Evolutionary conservation across 2,113 vertebrate species (phyloP), one percentile per base, ranked within the genome.

Genomic region (Tragelaphus strepsiceros): DNA sequence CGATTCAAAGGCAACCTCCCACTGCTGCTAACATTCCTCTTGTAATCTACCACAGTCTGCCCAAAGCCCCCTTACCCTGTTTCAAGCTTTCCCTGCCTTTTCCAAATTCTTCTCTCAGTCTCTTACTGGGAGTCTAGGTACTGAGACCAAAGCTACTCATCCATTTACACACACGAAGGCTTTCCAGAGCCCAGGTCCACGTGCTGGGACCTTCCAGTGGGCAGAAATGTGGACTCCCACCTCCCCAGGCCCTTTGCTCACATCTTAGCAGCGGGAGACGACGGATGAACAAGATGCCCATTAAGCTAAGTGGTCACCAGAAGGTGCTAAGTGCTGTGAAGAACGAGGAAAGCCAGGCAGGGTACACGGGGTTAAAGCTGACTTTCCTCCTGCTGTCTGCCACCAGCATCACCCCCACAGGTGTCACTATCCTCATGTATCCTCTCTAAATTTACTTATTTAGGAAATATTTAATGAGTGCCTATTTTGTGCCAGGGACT

Each of bases 251-350:
- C 22, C n/a, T 15, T 1, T 0, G 56, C 30, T 58, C 58, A 32
- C 28, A 5, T 3, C 46, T n/a, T 5, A 28, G 85, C n/a, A 10
- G n/a, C 19, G 43, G 43, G 17, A 43, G 53, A 32, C 6, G 4
- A 35, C 16, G 12, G 53, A 30, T 1, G 30, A 35, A 32, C 8
- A 3, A 1, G 26, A 59, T 6, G 2, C 43, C 6, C 1, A 2
- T 13, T 14, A 9, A 35, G 53, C 15, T 0, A 11, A 9, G 22
- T 3, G 26, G n/a, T 51, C 54, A 13, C 30, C 21, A 12, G 19
- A 46, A 59, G 64, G 17, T 17, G 39, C 12, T 2, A 35, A 30
- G 22, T 17, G 53, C 24, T 11, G 56, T 43, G 61, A 46, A 32
- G 56, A 22, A 21, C 0, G 21, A n/a, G 71, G 51, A 6, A 26